Evolutionary conservation across 1,140 invertebrate species (phyloP).

Genomic region (Pseudomyrmex sp.): DNA sequence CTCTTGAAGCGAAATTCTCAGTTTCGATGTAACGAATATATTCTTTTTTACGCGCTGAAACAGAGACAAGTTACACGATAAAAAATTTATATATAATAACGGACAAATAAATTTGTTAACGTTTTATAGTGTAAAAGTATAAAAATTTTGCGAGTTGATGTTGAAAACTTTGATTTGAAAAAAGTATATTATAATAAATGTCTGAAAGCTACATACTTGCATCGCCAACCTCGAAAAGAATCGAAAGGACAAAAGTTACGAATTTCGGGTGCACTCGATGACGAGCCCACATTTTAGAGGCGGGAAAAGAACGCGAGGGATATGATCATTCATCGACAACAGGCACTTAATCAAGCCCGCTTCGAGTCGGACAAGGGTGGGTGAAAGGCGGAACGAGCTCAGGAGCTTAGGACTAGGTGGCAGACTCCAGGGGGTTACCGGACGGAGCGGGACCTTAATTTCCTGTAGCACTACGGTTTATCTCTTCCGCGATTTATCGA

Average conservation of each 20-base stretch:
- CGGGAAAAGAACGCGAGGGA: slow-evolving; percentile 41
- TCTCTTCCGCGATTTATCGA: slow-evolving; percentile 75
- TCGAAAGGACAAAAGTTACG: no score
- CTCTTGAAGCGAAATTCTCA: background rate
- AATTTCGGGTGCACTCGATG: no score
- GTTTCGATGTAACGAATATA: background rate
- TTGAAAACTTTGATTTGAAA: no score
- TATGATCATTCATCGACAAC: slow-evolving; percentile 72
- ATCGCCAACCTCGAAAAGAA: no score
- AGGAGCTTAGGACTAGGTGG: slow-evolving; percentile 36
- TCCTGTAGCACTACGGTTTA: slow-evolving; percentile 72
- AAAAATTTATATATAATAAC: background rate
- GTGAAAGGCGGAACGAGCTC: slow-evolving; percentile 62
- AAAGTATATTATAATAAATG: no score
- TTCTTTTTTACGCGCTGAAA: background rate
- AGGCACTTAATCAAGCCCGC: slow-evolving; percentile 67
- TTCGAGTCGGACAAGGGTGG: slow-evolving; percentile 52
- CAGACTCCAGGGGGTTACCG: slow-evolving; percentile 48
- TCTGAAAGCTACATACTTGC: no score
- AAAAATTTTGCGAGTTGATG: no score
- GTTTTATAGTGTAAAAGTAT: background rate
- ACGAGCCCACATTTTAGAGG: background rate
- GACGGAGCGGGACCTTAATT: slow-evolving; percentile 72
- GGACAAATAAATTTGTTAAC: background rate
- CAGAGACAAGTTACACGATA: background rate